Percentiles rank a stretch among this genome's conserved stretches.
These are phyloP conservation scores for Pteruthius melanotis DNA, from an alignment of 2,113 vertebrate species.

Conservation along the genomic window DNA sequence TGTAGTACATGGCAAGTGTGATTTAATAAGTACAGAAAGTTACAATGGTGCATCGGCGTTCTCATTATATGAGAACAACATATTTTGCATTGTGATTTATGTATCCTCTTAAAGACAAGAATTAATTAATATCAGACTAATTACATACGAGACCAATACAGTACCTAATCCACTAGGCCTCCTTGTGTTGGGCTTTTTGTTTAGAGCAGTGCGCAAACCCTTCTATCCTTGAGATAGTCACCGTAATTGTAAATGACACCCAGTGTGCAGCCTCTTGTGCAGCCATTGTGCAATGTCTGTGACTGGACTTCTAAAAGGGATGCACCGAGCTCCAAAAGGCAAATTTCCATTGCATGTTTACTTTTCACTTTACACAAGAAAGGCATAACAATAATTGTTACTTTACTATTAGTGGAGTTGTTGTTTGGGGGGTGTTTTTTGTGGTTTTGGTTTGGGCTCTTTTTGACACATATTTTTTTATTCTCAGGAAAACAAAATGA, in stretches of 20 bases:
- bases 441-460: neutral
- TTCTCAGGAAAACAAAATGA: conserved; percentile 83
- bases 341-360: neutral
- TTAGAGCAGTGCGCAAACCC: neutral
- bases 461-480: neutral
- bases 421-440: neutral
- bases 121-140: neutral
- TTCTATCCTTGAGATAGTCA: neutral
- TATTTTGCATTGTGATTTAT: neutral
- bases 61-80: neutral
- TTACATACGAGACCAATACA: neutral
- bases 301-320: neutral
- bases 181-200: neutral
- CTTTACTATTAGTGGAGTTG: neutral
- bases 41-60: neutral
- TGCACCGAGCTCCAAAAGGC: neutral
- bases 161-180: neutral
- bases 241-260: neutral
- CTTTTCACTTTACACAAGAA: neutral
- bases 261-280: neutral
- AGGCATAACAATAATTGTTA: neutral
- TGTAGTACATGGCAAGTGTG: neutral
- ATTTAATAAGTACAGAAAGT: neutral
- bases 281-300: neutral
- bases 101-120: neutral